phyloP scores from a whole-genome alignment of 2,113 vertebrate species.

The Podarcis cretensis region DNA sequence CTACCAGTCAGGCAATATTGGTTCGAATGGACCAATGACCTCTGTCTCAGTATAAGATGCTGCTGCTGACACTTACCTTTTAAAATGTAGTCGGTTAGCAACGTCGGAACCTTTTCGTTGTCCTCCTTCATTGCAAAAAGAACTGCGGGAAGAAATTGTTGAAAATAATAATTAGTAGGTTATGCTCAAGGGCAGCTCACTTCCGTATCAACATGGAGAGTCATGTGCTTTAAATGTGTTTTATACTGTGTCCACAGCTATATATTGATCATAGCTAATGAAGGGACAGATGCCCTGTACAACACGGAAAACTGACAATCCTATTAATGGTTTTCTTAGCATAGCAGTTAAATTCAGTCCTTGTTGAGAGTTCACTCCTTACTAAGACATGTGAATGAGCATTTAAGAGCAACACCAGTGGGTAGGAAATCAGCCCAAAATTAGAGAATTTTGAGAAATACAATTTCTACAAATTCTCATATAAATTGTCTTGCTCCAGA shows the following conservation, averaged over 20 bases:
- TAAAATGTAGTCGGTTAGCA: constrained; percentile 99
- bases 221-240: no score
- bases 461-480: no score
- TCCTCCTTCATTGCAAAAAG: constrained; percentile 98
- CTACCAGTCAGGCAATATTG: background rate
- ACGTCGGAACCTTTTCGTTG: constrained; percentile 96
- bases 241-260: no score
- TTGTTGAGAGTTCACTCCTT: background rate
- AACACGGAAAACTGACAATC: background rate
- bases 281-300: background rate
- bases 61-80: constrained; percentile 84
- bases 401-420: background rate
- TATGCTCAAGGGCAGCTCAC: background rate
- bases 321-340: background rate
- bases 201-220: background rate
- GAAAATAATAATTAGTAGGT: background rate
- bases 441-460: background rate
- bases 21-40: no score
- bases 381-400: background rate
- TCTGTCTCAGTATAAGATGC: background rate
- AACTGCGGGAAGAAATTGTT: constrained; percentile 74
- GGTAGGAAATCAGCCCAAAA: background rate
- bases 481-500: background rate
- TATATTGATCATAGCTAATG: background rate
- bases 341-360: background rate